Evolutionary conservation across 1,140 invertebrate genomes (phyloP).

Genomic region (Drosophila burlai): DNA sequence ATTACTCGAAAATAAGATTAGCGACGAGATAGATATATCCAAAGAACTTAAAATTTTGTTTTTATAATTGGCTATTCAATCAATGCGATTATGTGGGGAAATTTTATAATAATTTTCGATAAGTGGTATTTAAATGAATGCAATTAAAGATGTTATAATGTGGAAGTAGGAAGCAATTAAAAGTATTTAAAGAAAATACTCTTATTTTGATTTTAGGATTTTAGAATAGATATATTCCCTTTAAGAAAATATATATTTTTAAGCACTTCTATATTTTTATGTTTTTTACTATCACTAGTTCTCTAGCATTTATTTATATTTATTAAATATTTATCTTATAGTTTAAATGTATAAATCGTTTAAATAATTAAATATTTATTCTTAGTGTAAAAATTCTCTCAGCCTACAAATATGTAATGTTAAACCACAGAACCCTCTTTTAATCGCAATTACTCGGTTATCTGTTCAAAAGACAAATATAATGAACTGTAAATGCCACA

Average conservation of each 20-base stretch:
- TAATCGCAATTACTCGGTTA: conserved; percentile 28
- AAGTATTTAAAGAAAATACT: neutral
- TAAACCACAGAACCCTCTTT: conserved; percentile 12
- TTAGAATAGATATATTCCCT: neutral
- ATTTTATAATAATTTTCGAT: neutral
- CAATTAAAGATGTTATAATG: neutral
- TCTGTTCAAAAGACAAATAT: conserved; percentile 41
- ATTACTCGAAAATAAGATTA: conserved; percentile 28
- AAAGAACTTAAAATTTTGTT: conserved; percentile 1
- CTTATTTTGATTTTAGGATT: neutral
- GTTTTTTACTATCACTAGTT: neutral
- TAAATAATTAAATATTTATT: neutral
- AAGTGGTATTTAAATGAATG: neutral
- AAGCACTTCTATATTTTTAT: no score
- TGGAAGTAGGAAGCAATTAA: neutral
- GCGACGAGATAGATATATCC: conserved; percentile 16
- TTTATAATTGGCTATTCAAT: conserved; percentile 12
- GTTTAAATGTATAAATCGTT: neutral
- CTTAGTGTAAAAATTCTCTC: neutral
- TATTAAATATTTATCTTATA: neutral
- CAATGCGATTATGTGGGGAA: neutral
- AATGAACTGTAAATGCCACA: conserved; percentile 30
- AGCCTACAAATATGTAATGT: conserved; percentile 5
- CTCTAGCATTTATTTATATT: no score
- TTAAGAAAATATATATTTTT: neutral